Evolutionary conservation across 1,140 invertebrate genomes (phyloP).

Genomic region (Drosophila pseudoananassae): DNA sequence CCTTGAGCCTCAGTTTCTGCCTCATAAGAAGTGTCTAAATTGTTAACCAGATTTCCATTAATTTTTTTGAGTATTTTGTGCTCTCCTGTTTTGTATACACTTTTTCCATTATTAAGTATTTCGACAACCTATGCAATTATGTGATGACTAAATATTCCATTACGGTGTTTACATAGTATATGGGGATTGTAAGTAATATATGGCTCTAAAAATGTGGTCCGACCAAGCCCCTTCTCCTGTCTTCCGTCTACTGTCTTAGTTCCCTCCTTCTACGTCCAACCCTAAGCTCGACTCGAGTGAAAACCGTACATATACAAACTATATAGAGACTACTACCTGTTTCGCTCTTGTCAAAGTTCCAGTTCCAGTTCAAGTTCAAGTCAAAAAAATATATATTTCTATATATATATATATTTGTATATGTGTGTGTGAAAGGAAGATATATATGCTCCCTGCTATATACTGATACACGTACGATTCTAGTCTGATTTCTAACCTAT

Average conservation of each 20-base stretch:
- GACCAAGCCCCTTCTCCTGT: constrained; percentile 25
- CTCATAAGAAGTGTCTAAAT: constrained; percentile 5
- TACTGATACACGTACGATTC: constrained; percentile 45
- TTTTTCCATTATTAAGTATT: not conserved
- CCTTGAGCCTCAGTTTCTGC: not conserved
- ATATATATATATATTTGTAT: constrained; percentile 33
- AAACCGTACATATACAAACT: constrained; percentile 67
- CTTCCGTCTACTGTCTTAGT: not conserved
- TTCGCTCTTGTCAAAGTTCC: constrained; percentile 26
- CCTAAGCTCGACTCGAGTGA: constrained; percentile 67
- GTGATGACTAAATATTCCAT: constrained; percentile 52
- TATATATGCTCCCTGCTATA: constrained; percentile 32
- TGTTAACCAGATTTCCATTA: constrained; percentile 15
- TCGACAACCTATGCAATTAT: constrained; percentile 23
- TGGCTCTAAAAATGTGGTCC: constrained; percentile 65
- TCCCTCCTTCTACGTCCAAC: constrained; percentile 12
- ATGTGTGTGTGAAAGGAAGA: constrained; percentile 17
- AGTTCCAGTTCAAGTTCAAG: constrained; percentile 43
- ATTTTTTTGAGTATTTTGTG: constrained; percentile 36
- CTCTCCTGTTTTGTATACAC: constrained; percentile 19
- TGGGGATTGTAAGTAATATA: constrained; percentile 35
- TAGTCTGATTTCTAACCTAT: constrained; percentile 67
- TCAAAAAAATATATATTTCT: constrained; percentile 60
- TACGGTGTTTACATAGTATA: constrained; percentile 35
- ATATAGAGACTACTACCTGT: constrained; percentile 58